phyloP scores from a whole-genome alignment of 2,888 invertebrate genomes.

The Cerastis leucographa region DNA sequence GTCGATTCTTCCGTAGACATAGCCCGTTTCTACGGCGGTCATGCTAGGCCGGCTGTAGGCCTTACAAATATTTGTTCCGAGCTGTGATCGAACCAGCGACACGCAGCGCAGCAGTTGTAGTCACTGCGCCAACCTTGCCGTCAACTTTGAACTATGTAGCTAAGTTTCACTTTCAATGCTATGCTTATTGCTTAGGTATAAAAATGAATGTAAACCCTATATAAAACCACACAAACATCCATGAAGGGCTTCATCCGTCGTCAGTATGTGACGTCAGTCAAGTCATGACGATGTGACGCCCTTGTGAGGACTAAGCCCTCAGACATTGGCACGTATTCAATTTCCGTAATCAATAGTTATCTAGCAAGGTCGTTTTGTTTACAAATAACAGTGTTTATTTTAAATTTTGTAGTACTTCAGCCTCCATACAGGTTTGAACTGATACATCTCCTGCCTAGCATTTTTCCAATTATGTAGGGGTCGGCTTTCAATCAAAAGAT shows the following conservation, averaged over 20 bases:
- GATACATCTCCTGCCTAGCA: neutral
- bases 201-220: neutral
- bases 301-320: conserved; percentile 21
- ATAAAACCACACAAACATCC: neutral
- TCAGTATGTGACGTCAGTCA: neutral
- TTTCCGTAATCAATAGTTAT: conserved; percentile 33
- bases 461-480: neutral
- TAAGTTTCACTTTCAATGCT: neutral
- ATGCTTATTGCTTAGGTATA: too few relatives aligned
- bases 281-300: neutral
- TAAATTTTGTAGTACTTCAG: neutral
- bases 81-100: too few relatives aligned
- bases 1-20: too few relatives aligned
- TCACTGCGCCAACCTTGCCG: too few relatives aligned
- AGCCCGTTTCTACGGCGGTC: too few relatives aligned
- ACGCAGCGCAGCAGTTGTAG: too few relatives aligned
- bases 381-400: conserved; percentile 8
- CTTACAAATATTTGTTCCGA: too few relatives aligned
- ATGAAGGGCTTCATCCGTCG: conserved; percentile 15
- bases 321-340: conserved; percentile 27
- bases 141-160: neutral
- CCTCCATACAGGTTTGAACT: neutral
- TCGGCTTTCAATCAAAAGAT: neutral
- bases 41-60: too few relatives aligned
- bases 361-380: conserved; percentile 16